Evolutionary conservation across 1,140 invertebrate species (phyloP).

Genomic region (Drosophila sp.): DNA sequence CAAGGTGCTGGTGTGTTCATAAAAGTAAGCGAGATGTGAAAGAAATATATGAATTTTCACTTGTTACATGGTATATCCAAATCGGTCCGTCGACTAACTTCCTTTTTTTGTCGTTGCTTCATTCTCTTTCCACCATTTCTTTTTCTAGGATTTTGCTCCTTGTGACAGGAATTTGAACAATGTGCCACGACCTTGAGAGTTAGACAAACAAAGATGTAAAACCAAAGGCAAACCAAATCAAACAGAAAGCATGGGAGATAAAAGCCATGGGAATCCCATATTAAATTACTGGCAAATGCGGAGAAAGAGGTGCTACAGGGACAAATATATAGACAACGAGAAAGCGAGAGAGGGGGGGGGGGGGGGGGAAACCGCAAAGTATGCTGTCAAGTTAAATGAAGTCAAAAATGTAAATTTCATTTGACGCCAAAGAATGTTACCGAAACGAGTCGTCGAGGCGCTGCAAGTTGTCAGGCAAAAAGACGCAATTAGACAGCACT

Average conservation of each 20-base stretch:
- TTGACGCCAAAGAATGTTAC: slow-evolving; percentile 34
- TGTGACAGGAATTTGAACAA: slow-evolving; percentile 20
- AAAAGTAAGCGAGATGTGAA: no score
- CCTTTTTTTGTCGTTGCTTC: not conserved
- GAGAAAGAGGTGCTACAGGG: not conserved
- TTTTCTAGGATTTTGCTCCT: not conserved
- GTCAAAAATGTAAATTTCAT: slow-evolving; percentile 80
- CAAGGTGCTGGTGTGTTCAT: no score
- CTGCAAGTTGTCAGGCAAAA: slow-evolving; percentile 45
- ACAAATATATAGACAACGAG: not conserved
- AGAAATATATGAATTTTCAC: no score
- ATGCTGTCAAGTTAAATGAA: slow-evolving; percentile 74
- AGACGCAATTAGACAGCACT: slow-evolving; percentile 63
- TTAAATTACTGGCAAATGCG: slow-evolving; percentile 52
- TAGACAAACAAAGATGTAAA: slow-evolving; percentile 14
- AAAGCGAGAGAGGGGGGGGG: not conserved
- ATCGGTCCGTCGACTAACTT: no score
- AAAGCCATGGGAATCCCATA: slow-evolving; percentile 30
- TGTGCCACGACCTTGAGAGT: slow-evolving; percentile 13
- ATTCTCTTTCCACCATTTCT: not conserved
- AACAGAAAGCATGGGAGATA: slow-evolving; percentile 17
- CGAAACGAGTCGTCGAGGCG: slow-evolving; percentile 17
- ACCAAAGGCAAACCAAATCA: slow-evolving; percentile 12
- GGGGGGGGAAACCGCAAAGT: slow-evolving; percentile 23
- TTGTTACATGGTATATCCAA: no score